A percentile compares a stretch with the other conserved stretches of the same genome.
phyloP scores from a whole-genome alignment of 1,140 invertebrate genomes.

The Drosophila bifasciata region DNA sequence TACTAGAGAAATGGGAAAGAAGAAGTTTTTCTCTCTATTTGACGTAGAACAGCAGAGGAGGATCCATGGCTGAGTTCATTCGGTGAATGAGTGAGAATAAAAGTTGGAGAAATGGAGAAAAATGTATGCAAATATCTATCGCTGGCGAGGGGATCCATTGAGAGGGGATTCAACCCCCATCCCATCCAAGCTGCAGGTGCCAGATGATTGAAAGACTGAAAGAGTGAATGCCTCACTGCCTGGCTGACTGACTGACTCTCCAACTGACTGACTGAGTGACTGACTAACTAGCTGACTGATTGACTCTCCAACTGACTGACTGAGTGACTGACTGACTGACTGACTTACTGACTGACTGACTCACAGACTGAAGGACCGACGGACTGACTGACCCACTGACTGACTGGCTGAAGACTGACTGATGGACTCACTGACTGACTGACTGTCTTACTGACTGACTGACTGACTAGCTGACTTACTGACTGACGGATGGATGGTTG shows the following conservation, averaged over 20 bases:
- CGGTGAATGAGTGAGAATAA: conserved; percentile 50
- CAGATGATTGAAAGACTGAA: conserved; percentile 58
- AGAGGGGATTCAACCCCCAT: conserved; percentile 34
- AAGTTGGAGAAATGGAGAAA: conserved; percentile 70
- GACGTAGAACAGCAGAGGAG: no score
- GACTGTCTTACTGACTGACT: conserved; percentile 24
- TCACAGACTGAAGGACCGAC: no score
- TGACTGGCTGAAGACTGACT: no score
- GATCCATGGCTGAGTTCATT: conserved; percentile 50
- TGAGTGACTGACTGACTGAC: conserved; percentile 31
- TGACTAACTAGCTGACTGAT: conserved; percentile 24
- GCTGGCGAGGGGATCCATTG: conserved; percentile 38
- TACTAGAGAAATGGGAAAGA: conserved; percentile 23
- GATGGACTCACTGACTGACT: no score
- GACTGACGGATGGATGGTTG: conserved; percentile 12
- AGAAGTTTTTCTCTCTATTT: conserved; percentile 27
- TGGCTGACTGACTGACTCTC: conserved; percentile 29
- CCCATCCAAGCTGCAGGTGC: conserved; percentile 54
- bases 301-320: conserved; percentile 23
- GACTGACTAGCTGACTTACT: no score
- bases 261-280: no score
- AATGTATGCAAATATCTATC: conserved; percentile 76
- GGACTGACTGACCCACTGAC: conserved; percentile 30
- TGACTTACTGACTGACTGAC: no score
- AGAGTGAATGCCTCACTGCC: conserved; percentile 26